Conservation (phyloP, 2,797 vertebrate genomes). For the Notolabrus celidotus region DNA sequence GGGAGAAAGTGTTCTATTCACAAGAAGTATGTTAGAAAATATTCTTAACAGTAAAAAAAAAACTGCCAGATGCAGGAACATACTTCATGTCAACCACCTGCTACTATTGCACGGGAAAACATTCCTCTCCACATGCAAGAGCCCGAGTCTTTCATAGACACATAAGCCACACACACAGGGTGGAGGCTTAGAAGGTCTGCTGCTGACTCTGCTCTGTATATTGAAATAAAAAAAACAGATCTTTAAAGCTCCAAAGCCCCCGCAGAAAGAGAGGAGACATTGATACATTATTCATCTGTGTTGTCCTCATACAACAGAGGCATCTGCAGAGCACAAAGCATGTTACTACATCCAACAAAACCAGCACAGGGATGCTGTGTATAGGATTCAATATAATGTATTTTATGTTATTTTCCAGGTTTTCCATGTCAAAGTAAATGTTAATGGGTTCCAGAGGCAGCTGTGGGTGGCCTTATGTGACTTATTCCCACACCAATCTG, state of each 20-base stretch:
- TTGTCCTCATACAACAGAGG: constrained; percentile 29
- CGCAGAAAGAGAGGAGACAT: constrained; percentile 21
- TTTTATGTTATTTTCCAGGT: constrained; percentile 21
- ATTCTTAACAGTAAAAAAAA: constrained; percentile 6
- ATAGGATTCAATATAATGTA: constrained; percentile 5
- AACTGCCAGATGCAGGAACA: not conserved
- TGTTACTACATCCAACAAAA: not conserved
- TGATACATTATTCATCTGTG: constrained; percentile 67
- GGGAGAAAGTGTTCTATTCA: too few species aligned
- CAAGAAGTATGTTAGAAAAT: constrained; percentile 7
- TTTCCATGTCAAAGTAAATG: constrained; percentile 15
- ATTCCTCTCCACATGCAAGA: not conserved
- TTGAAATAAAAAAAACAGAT: constrained; percentile 32
- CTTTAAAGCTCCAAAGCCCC: constrained; percentile 48
- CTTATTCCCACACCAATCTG: constrained; percentile 4
- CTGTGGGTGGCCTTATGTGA: not conserved
- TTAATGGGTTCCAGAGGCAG: not conserved
- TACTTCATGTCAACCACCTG: not conserved
- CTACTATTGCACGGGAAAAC: not conserved
- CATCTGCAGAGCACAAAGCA: constrained; percentile 17
- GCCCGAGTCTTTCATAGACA: not conserved
- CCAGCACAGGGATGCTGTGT: not conserved
- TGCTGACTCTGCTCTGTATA: constrained; percentile 30
- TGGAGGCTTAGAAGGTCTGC: constrained; percentile 10
- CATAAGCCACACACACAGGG: not conserved